A percentile compares a stretch with the other conserved stretches of the same genome.
These are phyloP conservation scores for Pseudomyrmex cubaensis DNA, from an alignment of 1,140 invertebrate genomes.

Conservation along the genomic window DNA sequence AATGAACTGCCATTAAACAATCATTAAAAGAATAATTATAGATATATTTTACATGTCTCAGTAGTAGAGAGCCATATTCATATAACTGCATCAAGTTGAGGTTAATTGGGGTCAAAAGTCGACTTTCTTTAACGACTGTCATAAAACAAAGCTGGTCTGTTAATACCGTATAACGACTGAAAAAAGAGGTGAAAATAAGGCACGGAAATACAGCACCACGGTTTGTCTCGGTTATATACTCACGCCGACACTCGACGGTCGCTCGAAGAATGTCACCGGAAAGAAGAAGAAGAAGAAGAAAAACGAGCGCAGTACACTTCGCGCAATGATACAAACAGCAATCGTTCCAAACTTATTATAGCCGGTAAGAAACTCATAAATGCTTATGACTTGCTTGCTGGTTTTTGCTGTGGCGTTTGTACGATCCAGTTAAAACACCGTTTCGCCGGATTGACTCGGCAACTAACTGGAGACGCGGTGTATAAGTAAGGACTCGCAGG, in stretches of 20 bases:
- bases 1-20: too few species aligned
- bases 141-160: not conserved
- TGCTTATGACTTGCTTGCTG: slow-evolving; percentile 71
- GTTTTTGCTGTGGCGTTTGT: slow-evolving; percentile 66
- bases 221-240: not conserved
- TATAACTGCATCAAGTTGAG: slow-evolving; percentile 29
- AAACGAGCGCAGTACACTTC: slow-evolving; percentile 27
- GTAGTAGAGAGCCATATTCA: not conserved
- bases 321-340: slow-evolving; percentile 66
- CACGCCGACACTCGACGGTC: not conserved
- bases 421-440: slow-evolving; percentile 70
- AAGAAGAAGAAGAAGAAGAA: slow-evolving; percentile 44
- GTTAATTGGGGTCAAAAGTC: slow-evolving; percentile 34
- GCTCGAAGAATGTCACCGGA: slow-evolving; percentile 1
- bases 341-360: slow-evolving; percentile 76
- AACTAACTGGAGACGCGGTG: slow-evolving; percentile 16
- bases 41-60: too few species aligned
- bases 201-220: not conserved
- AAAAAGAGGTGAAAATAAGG: slow-evolving; percentile 34
- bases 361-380: slow-evolving; percentile 75
- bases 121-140: slow-evolving; percentile 11
- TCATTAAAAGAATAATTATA: too few species aligned
- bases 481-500: too few species aligned
- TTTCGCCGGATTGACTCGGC: slow-evolving; percentile 52
- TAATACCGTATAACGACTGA: not conserved